phyloP scores from a whole-genome alignment of 2,113 vertebrate species.

The Conger conger region DNA sequence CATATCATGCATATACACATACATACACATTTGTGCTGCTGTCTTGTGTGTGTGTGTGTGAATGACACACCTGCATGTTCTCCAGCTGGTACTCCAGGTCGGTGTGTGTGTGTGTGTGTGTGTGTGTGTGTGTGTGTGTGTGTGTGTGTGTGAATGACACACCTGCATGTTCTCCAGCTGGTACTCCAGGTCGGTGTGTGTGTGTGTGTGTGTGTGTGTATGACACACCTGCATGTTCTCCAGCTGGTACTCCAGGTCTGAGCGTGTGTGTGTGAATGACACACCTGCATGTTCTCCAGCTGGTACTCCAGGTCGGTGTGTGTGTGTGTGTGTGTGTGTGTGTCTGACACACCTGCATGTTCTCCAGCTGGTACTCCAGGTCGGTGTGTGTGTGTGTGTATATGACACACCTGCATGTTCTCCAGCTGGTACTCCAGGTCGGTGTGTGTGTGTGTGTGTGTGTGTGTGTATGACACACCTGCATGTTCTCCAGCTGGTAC shows the following conservation, averaged over 20 bases:
- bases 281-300: background rate
- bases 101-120: too few species aligned
- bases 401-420: conserved; percentile 88
- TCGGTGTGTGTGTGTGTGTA: background rate
- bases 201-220: conserved; percentile 15
- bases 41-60: background rate
- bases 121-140: too few species aligned
- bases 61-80: too few species aligned
- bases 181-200: conserved; percentile 90
- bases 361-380: too few species aligned
- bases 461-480: conserved; percentile 68
- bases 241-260: conserved; percentile 94
- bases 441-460: conserved; percentile 65
- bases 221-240: conserved; percentile 93
- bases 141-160: background rate
- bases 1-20: background rate
- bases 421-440: conserved; percentile 97
- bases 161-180: conserved; percentile 98
- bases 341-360: background rate
- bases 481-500: conserved; percentile 97
- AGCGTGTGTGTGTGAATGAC: conserved; percentile 55
- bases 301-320: too few species aligned
- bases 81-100: too few species aligned
- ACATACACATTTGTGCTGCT: background rate
- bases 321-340: background rate